Percentiles rank a stretch among this genome's conserved stretches.
Evolutionary conservation across 2,888 invertebrate species (phyloP).

Genomic region (Acleris emargana): DNA sequence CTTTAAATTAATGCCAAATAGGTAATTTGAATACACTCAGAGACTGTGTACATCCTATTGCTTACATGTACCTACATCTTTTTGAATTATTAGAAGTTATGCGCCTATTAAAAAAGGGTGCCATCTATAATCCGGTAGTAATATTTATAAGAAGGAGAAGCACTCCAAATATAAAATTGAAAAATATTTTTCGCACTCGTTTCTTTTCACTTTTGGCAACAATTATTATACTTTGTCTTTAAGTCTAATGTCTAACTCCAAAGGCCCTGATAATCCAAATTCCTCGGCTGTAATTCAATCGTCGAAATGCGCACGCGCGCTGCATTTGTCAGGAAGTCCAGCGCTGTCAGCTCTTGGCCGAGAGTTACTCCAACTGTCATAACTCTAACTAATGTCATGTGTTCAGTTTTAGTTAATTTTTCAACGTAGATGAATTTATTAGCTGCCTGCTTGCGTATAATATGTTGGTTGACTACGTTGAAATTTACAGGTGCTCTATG

Average conservation of each 20-base stretch:
- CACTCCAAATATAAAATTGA: too few species aligned
- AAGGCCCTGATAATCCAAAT: background rate
- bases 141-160: too few species aligned
- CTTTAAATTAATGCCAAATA: too few species aligned
- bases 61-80: too few species aligned
- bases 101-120: too few species aligned
- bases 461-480: slow-evolving; percentile 1
- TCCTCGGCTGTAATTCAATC: slow-evolving; percentile 40
- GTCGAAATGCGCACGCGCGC: slow-evolving; percentile 57
- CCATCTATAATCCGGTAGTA: too few species aligned
- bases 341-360: slow-evolving; percentile 68
- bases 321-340: slow-evolving; percentile 70
- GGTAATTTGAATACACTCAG: too few species aligned
- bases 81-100: too few species aligned
- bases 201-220: too few species aligned
- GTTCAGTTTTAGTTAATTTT: slow-evolving; percentile 53
- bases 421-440: slow-evolving; percentile 46
- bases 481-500: background rate
- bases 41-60: too few species aligned
- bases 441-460: slow-evolving; percentile 1
- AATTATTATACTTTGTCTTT: too few species aligned
- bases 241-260: background rate
- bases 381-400: slow-evolving; percentile 60
- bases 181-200: too few species aligned
- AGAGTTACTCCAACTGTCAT: slow-evolving; percentile 68